Conservation (phyloP, 2,888 invertebrate genomes). For the Dynastes maya region DNA sequence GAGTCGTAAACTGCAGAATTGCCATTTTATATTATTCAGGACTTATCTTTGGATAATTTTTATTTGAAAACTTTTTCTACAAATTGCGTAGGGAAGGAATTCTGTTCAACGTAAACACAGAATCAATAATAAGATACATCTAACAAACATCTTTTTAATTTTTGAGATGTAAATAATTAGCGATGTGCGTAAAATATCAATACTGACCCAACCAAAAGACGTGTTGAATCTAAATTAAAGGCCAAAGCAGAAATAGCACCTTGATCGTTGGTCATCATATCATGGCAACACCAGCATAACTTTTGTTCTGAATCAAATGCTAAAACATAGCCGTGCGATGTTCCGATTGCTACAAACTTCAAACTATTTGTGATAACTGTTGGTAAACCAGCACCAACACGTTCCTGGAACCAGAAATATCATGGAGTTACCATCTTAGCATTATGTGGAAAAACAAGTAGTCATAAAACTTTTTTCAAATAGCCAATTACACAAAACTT, state of each 20-base stretch:
- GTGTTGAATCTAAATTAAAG: slow-evolving; percentile 89
- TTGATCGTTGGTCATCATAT: slow-evolving; percentile 78
- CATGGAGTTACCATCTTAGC: too few species aligned
- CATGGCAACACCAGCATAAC: slow-evolving; percentile 89
- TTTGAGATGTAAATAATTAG: too few species aligned
- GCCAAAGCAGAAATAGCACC: slow-evolving; percentile 88
- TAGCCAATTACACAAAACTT: too few species aligned
- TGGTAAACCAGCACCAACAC: slow-evolving; percentile 90
- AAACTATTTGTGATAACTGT: slow-evolving; percentile 86
- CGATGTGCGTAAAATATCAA: background rate
- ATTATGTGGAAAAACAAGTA: too few species aligned
- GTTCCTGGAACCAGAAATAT: slow-evolving; percentile 75
- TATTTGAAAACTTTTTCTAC: too few species aligned
- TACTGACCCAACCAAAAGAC: slow-evolving; percentile 82
- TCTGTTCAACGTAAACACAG: too few species aligned
- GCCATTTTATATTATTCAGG: too few species aligned
- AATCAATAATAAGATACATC: too few species aligned
- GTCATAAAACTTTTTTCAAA: background rate
- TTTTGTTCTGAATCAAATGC: slow-evolving; percentile 91
- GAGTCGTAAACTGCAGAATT: too few species aligned
- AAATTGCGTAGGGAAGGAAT: too few species aligned
- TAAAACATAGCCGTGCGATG: slow-evolving; percentile 92
- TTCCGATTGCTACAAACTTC: slow-evolving; percentile 91
- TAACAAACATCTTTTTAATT: background rate
- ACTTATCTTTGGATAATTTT: too few species aligned